phyloP scores from a whole-genome alignment of 1,140 invertebrate genomes.

The Papilio polyxenes region DNA sequence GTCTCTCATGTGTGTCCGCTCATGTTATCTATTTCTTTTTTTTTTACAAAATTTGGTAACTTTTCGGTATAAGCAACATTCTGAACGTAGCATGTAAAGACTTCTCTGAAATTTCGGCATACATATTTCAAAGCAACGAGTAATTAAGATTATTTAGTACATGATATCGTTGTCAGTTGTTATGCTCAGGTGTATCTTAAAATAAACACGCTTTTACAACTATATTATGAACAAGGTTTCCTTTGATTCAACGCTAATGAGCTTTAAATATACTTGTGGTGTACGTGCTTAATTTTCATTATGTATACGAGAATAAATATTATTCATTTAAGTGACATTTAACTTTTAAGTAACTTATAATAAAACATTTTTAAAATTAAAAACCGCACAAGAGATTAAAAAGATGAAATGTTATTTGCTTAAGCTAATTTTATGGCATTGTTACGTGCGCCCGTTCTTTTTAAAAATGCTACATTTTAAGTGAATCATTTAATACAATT shows the following conservation, averaged over 20 bases:
- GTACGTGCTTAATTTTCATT: constrained; percentile 1
- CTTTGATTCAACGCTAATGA: constrained; percentile 38
- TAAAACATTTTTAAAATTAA: neutral
- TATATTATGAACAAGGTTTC: constrained; percentile 34
- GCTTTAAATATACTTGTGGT: constrained; percentile 10
- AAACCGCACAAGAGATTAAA: neutral
- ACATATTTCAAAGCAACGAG: neutral
- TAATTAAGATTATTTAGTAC: constrained; percentile 17
- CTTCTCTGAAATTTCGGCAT: neutral
- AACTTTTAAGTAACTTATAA: neutral
- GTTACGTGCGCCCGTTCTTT: constrained; percentile 13
- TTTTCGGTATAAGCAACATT: neutral
- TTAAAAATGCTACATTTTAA: constrained; percentile 4
- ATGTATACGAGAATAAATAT: neutral
- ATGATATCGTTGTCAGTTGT: constrained; percentile 29
- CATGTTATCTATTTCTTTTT: no score
- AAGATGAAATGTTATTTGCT: neutral
- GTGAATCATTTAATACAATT: constrained; percentile 18
- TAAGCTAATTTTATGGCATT: constrained; percentile 23
- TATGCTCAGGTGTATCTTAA: constrained; percentile 2
- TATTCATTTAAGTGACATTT: neutral
- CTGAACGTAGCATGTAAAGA: neutral
- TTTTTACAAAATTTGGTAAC: neutral
- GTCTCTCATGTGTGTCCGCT: neutral
- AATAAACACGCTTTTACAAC: constrained; percentile 24